Evolutionary conservation across 2,113 vertebrate species (phyloP), one percentile per base, ranked within the genome.

Genomic region (Falcunculus frontatus): DNA sequence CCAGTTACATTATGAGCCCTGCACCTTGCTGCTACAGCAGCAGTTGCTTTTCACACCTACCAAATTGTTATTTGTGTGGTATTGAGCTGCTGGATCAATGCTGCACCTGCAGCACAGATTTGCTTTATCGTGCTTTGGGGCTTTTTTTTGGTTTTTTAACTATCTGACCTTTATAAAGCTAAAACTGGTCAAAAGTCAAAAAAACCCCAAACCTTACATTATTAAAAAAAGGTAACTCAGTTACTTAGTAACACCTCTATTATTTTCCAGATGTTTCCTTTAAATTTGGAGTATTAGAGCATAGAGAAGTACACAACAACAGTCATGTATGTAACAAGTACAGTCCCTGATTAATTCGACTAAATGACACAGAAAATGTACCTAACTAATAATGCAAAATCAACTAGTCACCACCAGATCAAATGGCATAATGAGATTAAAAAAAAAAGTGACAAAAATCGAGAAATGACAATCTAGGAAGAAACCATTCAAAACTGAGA

Each of bases 81-180:
- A 89, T 50, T 56, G 93, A 94, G 86, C 83, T 59, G 44, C 42
- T 25, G 64, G 87, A 81, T 84, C 88, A 73, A 89, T 75, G 73
- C 75, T 64, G 67, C n/a, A 77, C 84, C 83, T 76, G 67, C 59
- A 82, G 72, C 47, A 63, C 47, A 78, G 18, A 60, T 47, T 72
- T 23, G 30, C n/a, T 89, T 84, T 11, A 59, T 8, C 0, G 0
- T 35, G 6, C 18, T 35, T 55, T 23, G 62, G 32, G 29, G 0
- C 4, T 21, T 55, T 62, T 39, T 39, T 26, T 25, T 30, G 13
- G 16, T 84, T 72, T 89, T 67, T n/a, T 2, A 56, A 72, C 32
- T 59, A 46, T 32, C 52, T 74, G 47, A 95, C 72, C 16, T 84
- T 74, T 78, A 78, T n/a, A 26, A 86, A 63, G 23, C 16, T 80